phyloP scores from a whole-genome alignment of 2,113 vertebrate genomes.

The Micronycteris hirsuta region DNA sequence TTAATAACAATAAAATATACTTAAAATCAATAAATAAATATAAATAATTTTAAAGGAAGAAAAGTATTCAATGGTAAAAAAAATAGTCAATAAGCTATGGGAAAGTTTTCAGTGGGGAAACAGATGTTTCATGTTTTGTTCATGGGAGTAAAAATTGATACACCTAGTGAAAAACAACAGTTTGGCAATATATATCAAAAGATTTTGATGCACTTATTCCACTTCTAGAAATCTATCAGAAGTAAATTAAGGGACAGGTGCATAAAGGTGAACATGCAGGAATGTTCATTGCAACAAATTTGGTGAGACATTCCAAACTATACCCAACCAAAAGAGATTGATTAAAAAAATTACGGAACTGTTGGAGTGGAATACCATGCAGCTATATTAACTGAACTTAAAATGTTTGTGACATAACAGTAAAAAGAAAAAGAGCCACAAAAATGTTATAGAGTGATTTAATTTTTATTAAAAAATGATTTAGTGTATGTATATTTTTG shows the following conservation, averaged over 20 bases:
- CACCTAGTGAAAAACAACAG: not conserved
- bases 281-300: not conserved
- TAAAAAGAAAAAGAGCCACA: not conserved
- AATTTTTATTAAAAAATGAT: not conserved
- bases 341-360: not conserved
- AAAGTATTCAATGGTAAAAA: not conserved
- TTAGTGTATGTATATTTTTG: not conserved
- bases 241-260: not conserved
- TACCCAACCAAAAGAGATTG: not conserved
- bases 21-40: too few species aligned
- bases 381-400: not conserved
- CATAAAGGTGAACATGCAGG: not conserved
- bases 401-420: not conserved
- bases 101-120: not conserved
- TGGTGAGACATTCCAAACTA: not conserved
- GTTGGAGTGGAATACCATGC: too few species aligned
- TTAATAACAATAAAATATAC: too few species aligned
- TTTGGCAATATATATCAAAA: not conserved
- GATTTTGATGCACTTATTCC: not conserved
- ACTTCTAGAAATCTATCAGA: not conserved
- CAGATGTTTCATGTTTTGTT: not conserved
- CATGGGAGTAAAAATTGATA: not conserved
- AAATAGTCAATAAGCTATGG: not conserved
- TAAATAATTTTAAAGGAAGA: too few species aligned
- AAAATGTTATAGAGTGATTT: not conserved